Base-by-base conservation (phyloP, 2,797 vertebrate species). In the Aythya fuligula region DNA sequence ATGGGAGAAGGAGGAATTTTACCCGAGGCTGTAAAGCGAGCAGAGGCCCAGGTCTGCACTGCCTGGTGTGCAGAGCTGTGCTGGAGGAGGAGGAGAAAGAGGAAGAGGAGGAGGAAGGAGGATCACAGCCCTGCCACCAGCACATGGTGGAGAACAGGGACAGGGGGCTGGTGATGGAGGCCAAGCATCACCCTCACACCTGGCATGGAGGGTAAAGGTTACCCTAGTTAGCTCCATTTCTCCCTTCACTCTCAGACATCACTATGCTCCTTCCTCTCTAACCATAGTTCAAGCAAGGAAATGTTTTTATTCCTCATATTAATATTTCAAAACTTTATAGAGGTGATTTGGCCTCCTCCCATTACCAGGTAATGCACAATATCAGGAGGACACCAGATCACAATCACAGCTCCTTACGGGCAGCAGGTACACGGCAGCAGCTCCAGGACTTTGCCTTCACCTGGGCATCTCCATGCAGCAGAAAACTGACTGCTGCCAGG, bases 21-120 rank as follows among this genome's bases (percentile, higher is more conserved):
- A 30, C 73, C 76, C 0, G 4, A 51, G 74, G 51, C 6, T 56
- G 18, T 25, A 73, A 90, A 73, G 32, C 1, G 3, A 69, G 28
- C 21, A 24, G 54, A 74, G 71, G 45, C 13, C 2, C 0, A 73
- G 71, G 24, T 73, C 61, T 87, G 71, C 34, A 1, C 12, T 57
- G 39, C 17, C 28, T 67, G 24, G n/a, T 0, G 0, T 0, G 2
- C 1, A 51, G 53, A 43, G 13, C 34, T 6, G 3, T 12, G 8
- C 17, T 16, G n/a, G 45, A 77, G 54, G 8, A 43, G 57, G 21
- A 49, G 3, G 20, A 47, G 47, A 36, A 36, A 36, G 36, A 36
- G 36, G 43, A 45, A 18, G 43, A 43, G 43, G 20, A 49, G 45
- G 49, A 49, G 49, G 49, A 51, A 27, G 25, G 27, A 53, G 51